Conservation (phyloP, 2,113 vertebrate genomes). For the Uropsilus gracilis region DNA sequence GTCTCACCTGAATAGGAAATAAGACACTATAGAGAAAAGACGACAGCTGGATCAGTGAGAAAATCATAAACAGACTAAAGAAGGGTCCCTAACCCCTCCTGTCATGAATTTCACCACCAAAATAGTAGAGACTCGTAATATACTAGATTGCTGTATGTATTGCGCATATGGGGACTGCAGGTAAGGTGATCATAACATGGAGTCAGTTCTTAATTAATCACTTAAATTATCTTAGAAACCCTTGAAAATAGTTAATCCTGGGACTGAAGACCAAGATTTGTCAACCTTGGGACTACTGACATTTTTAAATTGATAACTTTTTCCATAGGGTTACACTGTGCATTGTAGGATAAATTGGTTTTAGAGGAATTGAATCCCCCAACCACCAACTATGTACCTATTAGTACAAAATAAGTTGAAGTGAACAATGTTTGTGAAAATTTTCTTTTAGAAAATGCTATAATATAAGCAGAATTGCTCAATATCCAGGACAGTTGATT, state of each 20-base stretch:
- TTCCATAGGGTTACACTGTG: not conserved
- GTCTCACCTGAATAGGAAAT: not conserved
- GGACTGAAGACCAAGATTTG: not conserved
- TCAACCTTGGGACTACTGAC: not conserved
- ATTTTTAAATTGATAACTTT: not conserved
- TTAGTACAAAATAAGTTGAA: not conserved
- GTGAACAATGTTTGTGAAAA: not conserved
- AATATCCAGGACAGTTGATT: not conserved
- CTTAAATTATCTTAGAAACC: not conserved
- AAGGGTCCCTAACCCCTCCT: not conserved
- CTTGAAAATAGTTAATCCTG: not conserved
- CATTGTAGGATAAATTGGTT: not conserved
- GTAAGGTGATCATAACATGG: not conserved
- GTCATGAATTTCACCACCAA: not conserved
- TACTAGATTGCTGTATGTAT: not conserved
- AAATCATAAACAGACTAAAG: slow-evolving; percentile 18
- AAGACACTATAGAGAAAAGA: not conserved
- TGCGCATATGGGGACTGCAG: not conserved
- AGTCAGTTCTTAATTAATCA: not conserved
- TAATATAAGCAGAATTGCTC: slow-evolving; percentile 39
- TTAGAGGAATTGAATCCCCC: not conserved
- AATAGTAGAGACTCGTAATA: not conserved
- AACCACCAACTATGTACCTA: not conserved
- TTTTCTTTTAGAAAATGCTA: not conserved
- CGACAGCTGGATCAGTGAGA: not conserved